A percentile compares a stretch with the other conserved stretches of the same genome.
Evolutionary conservation across 2,888 invertebrate species (phyloP).

Genomic region (Limenitis camilla): DNA sequence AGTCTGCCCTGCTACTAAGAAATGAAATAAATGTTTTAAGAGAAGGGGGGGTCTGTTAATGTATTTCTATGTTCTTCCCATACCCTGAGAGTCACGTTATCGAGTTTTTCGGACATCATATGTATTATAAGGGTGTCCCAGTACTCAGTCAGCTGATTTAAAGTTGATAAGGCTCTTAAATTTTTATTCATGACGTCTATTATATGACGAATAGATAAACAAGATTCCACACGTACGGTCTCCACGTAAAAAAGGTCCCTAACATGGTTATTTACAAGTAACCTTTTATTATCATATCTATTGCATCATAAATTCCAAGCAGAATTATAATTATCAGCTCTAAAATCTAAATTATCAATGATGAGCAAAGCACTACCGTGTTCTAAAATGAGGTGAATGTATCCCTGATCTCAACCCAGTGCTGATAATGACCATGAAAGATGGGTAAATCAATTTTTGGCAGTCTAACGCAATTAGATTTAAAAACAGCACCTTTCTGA

Average conservation of each 20-base stretch:
- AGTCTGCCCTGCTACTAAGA: constrained; percentile 16
- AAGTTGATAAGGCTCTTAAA: constrained; percentile 16
- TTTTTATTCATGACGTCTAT: constrained; percentile 13
- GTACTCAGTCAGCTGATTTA: constrained; percentile 13
- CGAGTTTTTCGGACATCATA: constrained; percentile 15
- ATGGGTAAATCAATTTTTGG: constrained; percentile 20
- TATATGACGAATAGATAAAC: background rate
- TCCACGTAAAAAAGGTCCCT: constrained; percentile 5
- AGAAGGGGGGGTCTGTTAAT: constrained; percentile 7
- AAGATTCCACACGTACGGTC: background rate
- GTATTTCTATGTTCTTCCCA: constrained; percentile 16
- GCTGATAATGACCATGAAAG: constrained; percentile 18
- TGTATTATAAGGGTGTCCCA: constrained; percentile 16
- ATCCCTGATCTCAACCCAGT: constrained; percentile 9
- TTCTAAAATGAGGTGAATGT: background rate
- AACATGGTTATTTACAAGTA: constrained; percentile 10
- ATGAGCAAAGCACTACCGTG: constrained; percentile 15
- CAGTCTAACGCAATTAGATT: constrained; percentile 5
- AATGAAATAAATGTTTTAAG: constrained; percentile 13
- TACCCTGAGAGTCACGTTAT: constrained; percentile 8
- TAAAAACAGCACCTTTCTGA: background rate
- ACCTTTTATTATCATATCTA: constrained; percentile 15
- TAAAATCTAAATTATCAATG: constrained; percentile 20
- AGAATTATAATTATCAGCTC: constrained; percentile 8
- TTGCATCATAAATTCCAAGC: constrained; percentile 21